Conservation (phyloP, 2,797 vertebrate genomes). For the Alosa sapidissima region DNA sequence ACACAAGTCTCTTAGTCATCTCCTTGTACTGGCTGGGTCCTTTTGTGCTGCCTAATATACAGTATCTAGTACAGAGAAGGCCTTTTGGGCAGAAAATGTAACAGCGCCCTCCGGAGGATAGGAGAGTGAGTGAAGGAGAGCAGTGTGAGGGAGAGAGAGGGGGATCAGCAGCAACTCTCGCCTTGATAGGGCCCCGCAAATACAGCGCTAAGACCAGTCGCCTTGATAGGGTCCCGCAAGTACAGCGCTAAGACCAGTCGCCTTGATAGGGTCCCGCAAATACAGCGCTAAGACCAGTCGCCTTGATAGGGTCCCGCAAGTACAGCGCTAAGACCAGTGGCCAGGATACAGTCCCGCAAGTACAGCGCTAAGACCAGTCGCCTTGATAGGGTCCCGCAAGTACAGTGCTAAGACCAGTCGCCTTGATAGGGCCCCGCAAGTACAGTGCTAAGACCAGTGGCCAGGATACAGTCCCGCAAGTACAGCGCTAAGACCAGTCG, state of each 20-base stretch:
- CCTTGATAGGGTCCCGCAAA: constrained; percentile 60
- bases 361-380: constrained; percentile 63
- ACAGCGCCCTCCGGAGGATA: constrained; percentile 38
- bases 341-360: no score
- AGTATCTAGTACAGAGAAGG: not conserved
- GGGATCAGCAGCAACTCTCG: constrained; percentile 59
- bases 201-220: constrained; percentile 40
- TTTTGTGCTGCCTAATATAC: not conserved
- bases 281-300: no score
- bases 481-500: no score
- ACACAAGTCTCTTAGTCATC: not conserved
- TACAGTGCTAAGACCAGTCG: no score
- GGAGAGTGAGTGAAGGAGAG: constrained; percentile 34
- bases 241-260: constrained; percentile 39
- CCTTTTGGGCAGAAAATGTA: not conserved
- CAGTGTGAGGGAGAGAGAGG: constrained; percentile 38
- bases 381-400: no score
- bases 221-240: constrained; percentile 60
- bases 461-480: no score
- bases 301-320: constrained; percentile 60
- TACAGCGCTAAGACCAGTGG: no score
- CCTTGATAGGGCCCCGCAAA: constrained; percentile 60
- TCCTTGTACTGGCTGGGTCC: not conserved
- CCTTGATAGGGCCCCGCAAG: no score
- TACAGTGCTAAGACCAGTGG: no score